Base-by-base conservation (phyloP, 2,113 vertebrate genomes). In the Lepisosteus osseus region DNA sequence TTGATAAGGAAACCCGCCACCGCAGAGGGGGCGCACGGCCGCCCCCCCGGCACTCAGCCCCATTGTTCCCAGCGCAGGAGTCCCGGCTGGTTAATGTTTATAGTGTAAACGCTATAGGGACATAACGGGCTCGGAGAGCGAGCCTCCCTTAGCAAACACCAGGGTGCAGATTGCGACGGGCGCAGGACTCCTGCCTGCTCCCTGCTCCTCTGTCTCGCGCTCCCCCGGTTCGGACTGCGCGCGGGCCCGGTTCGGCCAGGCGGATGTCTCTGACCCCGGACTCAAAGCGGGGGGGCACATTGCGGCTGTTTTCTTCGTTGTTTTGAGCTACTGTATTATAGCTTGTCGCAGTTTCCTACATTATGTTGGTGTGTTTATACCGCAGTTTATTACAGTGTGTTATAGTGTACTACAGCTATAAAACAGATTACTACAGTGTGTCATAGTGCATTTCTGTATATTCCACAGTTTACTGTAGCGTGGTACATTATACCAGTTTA, bases 111-210 rank as follows among this genome's bases (percentile, higher is more conserved):
- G 75, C 74, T 71, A 74, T 69, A 83, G 85, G 83, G 88, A 87
- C 29, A 87, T 90, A 90, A 90, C 88, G 85, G 88, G 83, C 81
- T 77, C 72, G 43, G 61, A 66, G 59, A 62, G 73, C 3, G 45
- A 55, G 69, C 55, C 77, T 76, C 82, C 82, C 56, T 84, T 75
- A 68, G 82, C 69, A 83, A 80, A 83, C 78, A 83, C 65, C 29
- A 29, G 29, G 29, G 29, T 29, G 29, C 29, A 29, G 29, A 29
- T 29, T 29, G 29, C 29, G 29, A 1, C 29, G 29, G 29, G 29
- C 29, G 29, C 29, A 29, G 29, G 29, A 2, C 29, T 29, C 29
- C 29, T 29, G 29, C 29, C 29, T 1, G 29, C 29, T 29, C 29
- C 29, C 29, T 29, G 29, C 29, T 29, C 29, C 29, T 29, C 29